These are phyloP conservation scores for Coelogynopora nodosa DNA, from an alignment of 2,888 invertebrate genomes.

Conservation along the genomic window DNA sequence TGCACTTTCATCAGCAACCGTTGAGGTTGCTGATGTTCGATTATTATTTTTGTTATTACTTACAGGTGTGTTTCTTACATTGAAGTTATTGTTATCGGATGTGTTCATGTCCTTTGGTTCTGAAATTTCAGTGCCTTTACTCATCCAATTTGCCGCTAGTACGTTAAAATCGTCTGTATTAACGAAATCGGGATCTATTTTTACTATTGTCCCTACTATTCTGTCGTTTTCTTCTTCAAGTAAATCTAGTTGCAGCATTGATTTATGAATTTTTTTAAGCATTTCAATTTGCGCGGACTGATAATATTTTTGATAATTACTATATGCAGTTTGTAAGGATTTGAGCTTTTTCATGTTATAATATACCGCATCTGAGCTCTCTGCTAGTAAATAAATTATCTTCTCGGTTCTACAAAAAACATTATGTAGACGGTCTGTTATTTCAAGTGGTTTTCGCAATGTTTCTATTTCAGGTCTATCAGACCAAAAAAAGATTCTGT, in stretches of 20 bases:
- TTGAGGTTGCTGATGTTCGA: not conserved
- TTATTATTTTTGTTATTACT: not conserved
- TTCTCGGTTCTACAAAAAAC: constrained; percentile 21
- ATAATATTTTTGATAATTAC: not conserved
- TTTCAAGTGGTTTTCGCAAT: constrained; percentile 33
- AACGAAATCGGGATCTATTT: constrained; percentile 36
- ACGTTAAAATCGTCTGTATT: constrained; percentile 18
- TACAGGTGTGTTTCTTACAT: not conserved
- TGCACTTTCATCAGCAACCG: too few relatives aligned
- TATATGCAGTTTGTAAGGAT: constrained; percentile 24
- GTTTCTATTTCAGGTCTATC: constrained; percentile 37
- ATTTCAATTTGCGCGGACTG: constrained; percentile 20
- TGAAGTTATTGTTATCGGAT: not conserved
- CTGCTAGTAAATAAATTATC: constrained; percentile 1
- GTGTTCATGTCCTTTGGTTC: too few relatives aligned
- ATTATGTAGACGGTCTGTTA: constrained; percentile 33
- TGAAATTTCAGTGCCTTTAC: not conserved
- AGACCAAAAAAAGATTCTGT: constrained; percentile 41
- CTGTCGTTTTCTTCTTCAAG: constrained; percentile 42
- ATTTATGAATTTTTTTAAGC: constrained; percentile 31
- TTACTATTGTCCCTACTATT: constrained; percentile 39
- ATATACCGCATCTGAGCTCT: not conserved
- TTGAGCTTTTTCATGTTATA: constrained; percentile 13
- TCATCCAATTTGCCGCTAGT: constrained; percentile 20
- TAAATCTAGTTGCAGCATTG: constrained; percentile 19